Evolutionary conservation across 1,140 invertebrate genomes (phyloP).

Genomic region (Meloidogyne floridensis): DNA sequence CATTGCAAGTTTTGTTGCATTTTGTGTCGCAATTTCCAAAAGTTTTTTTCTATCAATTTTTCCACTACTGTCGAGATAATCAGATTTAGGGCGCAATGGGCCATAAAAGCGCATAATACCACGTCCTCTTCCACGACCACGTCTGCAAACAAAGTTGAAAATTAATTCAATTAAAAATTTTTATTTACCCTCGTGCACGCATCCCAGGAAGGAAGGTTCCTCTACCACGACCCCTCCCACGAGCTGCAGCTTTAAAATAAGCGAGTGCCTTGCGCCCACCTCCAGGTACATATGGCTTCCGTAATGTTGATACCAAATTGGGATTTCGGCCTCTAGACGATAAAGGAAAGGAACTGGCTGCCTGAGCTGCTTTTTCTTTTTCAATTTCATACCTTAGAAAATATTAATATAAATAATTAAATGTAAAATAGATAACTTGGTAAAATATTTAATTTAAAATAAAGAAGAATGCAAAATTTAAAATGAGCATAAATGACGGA

Average conservation of each 20-base stretch:
- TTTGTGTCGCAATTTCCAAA: conserved; percentile 38
- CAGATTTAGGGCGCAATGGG: conserved; percentile 18
- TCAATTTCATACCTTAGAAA: conserved; percentile 6
- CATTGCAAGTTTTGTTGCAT: conserved; percentile 42
- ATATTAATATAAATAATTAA: no score
- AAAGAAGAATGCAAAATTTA: no score
- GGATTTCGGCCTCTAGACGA: conserved; percentile 8
- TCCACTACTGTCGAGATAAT: conserved; percentile 31
- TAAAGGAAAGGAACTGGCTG: not conserved
- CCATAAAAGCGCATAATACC: conserved; percentile 16
- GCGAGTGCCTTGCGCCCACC: not conserved
- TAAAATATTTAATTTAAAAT: no score
- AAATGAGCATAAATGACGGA: no score
- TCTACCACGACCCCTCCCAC: not conserved
- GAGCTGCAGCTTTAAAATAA: not conserved
- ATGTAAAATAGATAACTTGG: no score
- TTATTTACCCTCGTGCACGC: conserved; percentile 20
- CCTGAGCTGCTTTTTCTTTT: not conserved
- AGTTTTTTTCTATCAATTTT: conserved; percentile 33
- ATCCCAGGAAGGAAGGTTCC: not conserved
- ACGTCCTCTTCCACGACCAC: conserved; percentile 3
- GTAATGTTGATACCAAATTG: conserved; percentile 22
- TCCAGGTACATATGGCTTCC: conserved; percentile 21
- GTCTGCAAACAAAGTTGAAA: not conserved
- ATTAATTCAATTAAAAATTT: not conserved